Evolutionary conservation across 1,140 invertebrate species (phyloP).

Genomic region (Ips typographus): DNA sequence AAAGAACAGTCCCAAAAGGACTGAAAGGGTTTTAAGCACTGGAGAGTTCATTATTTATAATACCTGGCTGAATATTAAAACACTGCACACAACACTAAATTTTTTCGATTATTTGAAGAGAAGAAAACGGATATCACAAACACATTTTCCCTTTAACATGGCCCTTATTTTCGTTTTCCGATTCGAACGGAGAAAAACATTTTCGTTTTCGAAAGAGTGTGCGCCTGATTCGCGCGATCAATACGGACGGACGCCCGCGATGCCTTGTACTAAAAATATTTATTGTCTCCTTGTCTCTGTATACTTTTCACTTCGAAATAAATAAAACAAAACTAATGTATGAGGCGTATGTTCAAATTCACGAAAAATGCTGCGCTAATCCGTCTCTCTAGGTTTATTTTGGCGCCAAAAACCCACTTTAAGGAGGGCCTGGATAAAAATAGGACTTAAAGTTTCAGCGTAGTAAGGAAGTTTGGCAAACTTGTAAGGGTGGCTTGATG

Average conservation of each 20-base stretch:
- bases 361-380: no score
- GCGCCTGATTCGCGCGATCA: constrained; percentile 22
- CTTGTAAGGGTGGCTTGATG: no score
- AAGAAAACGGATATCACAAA: neutral
- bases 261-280: neutral
- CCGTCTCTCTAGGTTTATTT: no score
- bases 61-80: neutral
- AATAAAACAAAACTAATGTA: no score
- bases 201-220: constrained; percentile 30
- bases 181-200: constrained; percentile 8
- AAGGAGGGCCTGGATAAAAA: no score
- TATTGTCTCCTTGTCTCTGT: no score
- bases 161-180: constrained; percentile 29
- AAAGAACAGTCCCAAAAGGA: constrained; percentile 92
- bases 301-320: no score
- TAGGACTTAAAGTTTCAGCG: no score
- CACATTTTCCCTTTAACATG: constrained; percentile 9
- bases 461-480: no score
- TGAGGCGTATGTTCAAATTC: no score
- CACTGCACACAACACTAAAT: neutral
- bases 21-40: constrained; percentile 61
- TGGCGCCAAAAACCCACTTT: no score
- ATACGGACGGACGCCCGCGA: constrained; percentile 3
- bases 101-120: no score
- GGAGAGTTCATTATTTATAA: constrained; percentile 23